Evolutionary conservation across 1,140 invertebrate genomes (phyloP).

Genomic region (Conus betulinus): DNA sequence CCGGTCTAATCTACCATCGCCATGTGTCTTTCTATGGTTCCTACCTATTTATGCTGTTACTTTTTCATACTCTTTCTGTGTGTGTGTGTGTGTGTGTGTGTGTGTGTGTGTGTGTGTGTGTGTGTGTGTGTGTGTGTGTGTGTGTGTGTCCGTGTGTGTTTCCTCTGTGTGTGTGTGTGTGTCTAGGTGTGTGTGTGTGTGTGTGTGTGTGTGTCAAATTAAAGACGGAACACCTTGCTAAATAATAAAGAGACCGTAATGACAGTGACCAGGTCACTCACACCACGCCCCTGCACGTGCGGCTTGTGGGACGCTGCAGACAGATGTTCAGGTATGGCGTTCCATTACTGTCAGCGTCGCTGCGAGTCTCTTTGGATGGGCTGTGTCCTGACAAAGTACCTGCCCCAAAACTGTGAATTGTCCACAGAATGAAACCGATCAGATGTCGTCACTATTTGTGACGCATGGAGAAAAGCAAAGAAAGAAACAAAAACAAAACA

Average conservation of each 20-base stretch:
- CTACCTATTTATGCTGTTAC: too few relatives aligned
- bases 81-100: neutral
- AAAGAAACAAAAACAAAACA: too few relatives aligned
- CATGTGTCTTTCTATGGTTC: too few relatives aligned
- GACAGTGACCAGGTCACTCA: neutral
- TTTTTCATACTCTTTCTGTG: neutral
- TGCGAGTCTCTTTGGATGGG: too few relatives aligned
- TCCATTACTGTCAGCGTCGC: neutral
- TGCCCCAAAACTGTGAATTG: neutral
- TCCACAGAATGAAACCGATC: too few relatives aligned
- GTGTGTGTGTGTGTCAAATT: neutral
- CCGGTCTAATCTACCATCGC: too few relatives aligned
- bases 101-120: constrained; percentile 16
- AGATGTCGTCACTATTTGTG: too few relatives aligned
- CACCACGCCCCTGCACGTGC: neutral
- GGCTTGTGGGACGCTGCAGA: neutral
- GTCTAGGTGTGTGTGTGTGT: neutral
- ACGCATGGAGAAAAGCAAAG: too few relatives aligned
- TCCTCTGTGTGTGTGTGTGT: neutral
- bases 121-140: constrained; percentile 12
- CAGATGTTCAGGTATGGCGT: neutral
- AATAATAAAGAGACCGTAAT: neutral
- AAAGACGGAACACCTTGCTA: neutral
- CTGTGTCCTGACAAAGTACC: neutral
- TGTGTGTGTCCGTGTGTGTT: neutral